Conservation (phyloP, 2,797 vertebrate genomes). For the Phylloscopus collybita region DNA sequence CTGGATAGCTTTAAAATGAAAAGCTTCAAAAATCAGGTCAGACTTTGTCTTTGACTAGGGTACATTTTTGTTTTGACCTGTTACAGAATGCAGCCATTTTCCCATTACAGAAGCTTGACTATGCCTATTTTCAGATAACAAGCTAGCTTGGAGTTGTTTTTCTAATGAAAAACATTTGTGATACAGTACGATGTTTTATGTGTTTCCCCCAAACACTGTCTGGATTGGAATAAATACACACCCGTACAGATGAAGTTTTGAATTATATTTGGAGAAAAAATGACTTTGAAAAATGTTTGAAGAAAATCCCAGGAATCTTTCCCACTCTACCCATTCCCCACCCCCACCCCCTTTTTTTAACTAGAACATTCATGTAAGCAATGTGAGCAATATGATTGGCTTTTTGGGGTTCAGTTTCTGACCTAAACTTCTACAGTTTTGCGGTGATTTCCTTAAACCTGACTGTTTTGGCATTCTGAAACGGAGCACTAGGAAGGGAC, state of each 20-base stretch:
- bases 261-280: background rate
- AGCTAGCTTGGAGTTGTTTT: background rate
- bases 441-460: background rate
- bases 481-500: background rate
- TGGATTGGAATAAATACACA: background rate
- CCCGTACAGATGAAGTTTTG: background rate
- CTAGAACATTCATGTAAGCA: background rate
- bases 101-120: background rate
- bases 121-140: background rate
- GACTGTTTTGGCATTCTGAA: background rate
- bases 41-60: background rate
- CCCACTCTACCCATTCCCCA: no score
- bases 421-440: background rate
- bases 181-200: background rate
- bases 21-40: slow-evolving; percentile 10
- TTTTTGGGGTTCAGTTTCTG: background rate
- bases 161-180: background rate
- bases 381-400: background rate
- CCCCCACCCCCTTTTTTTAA: background rate
- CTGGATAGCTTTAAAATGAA: slow-evolving; percentile 8
- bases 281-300: background rate
- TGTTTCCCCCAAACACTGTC: background rate
- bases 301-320: background rate
- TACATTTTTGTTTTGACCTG: background rate
- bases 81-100: slow-evolving; percentile 1